phyloP scores from a whole-genome alignment of 1,140 invertebrate genomes.

The Lepidurus couesii region DNA sequence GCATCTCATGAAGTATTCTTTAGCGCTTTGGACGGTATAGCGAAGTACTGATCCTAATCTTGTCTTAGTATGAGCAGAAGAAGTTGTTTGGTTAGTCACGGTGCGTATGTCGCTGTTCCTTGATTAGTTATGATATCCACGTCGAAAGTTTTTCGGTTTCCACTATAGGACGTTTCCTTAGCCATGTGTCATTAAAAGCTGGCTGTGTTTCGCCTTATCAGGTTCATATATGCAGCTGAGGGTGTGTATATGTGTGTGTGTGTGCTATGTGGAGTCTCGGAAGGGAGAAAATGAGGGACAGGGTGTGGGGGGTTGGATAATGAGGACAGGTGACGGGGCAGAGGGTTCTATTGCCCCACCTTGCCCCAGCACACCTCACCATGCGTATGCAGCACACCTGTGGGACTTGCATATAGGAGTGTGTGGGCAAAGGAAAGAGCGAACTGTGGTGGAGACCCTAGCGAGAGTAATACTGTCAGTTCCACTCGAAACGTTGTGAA shows the following conservation, averaged over 20 bases:
- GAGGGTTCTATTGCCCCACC: conserved; percentile 6
- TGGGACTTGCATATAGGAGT: background rate
- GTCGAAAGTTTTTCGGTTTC: background rate
- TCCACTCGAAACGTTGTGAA: background rate
- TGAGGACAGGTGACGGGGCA: conserved; percentile 7
- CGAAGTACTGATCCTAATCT: background rate
- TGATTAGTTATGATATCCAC: background rate
- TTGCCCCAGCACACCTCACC: background rate
- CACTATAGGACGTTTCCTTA: background rate
- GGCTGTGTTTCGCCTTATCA: background rate
- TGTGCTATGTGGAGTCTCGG: background rate
- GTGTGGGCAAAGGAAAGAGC: background rate
- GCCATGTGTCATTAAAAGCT: conserved; percentile 3
- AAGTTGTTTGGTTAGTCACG: background rate
- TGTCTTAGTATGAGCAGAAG: background rate
- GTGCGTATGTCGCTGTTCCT: background rate
- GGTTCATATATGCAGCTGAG: background rate
- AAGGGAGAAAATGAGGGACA: conserved; percentile 14
- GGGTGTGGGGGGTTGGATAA: conserved; percentile 12
- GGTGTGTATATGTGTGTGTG: background rate
- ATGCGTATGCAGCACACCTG: conserved; percentile 8
- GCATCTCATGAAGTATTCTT: background rate
- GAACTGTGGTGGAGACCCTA: conserved; percentile 1
- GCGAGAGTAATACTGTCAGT: background rate
- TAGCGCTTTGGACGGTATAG: background rate